Conservation (phyloP, 2,113 vertebrate species). For the Neogobius melanostomus region DNA sequence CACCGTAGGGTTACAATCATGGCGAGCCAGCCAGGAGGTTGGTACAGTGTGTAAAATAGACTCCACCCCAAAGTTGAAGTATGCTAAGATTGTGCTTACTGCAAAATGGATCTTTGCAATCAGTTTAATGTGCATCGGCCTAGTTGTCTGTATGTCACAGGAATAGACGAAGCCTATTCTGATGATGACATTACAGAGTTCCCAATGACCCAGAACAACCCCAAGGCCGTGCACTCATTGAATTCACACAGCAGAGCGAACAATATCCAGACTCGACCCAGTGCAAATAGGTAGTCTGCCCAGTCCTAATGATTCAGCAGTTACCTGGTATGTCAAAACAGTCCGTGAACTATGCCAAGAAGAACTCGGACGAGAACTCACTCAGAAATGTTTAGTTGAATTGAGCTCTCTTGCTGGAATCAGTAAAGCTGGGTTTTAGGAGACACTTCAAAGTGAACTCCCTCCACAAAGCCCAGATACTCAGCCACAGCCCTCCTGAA, state of each 20-base stretch:
- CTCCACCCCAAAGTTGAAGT: neutral
- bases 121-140: slow-evolving; percentile 1
- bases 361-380: neutral
- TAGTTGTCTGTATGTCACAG: slow-evolving; percentile 3
- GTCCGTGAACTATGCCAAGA: slow-evolving; percentile 5
- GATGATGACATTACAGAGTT: neutral
- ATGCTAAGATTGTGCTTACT: neutral
- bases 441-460: neutral
- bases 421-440: neutral
- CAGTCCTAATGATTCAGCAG: neutral
- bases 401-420: neutral
- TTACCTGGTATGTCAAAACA: slow-evolving; percentile 1
- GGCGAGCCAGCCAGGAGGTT: slow-evolving; percentile 1
- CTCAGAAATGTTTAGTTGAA: neutral
- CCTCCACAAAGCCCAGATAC: neutral
- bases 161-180: slow-evolving; percentile 1
- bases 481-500: neutral
- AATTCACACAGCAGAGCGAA: neutral
- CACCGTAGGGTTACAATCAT: neutral
- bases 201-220: neutral
- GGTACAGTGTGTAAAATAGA: neutral
- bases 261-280: slow-evolving; percentile 10
- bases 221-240: neutral
- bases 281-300: neutral
- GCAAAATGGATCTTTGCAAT: slow-evolving; percentile 10